Conservation (phyloP, 2,888 invertebrate genomes). For the Uloborus plumipes region DNA sequence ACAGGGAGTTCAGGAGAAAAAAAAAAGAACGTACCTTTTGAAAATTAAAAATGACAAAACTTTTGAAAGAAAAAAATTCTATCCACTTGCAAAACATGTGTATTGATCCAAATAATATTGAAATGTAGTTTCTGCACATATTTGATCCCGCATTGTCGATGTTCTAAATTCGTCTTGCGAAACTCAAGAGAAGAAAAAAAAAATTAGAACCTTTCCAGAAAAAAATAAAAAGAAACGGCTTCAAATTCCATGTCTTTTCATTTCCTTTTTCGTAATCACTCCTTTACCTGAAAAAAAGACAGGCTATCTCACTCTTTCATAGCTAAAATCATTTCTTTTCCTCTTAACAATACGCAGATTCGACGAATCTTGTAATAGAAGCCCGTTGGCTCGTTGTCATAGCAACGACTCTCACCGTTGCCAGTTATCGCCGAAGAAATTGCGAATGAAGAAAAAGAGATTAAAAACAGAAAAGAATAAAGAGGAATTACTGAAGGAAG, state of each 20-base stretch:
- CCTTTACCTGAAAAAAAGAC: conserved; percentile 1
- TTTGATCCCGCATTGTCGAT: no score
- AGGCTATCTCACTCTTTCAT: conserved; percentile 20
- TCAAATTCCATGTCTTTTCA: conserved; percentile 15
- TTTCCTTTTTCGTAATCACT: neutral
- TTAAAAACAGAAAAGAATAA: conserved; percentile 1
- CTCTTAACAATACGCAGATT: conserved; percentile 22
- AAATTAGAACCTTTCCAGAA: conserved; percentile 1
- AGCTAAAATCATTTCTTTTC: conserved; percentile 40
- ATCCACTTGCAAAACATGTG: neutral
- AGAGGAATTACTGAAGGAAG: conserved; percentile 23
- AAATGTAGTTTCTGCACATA: neutral
- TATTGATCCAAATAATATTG: neutral
- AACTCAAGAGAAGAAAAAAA: no score
- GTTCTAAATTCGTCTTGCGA: no score
- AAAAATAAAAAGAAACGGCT: conserved; percentile 6
- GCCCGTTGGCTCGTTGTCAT: conserved; percentile 19
- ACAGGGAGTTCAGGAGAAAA: no score
- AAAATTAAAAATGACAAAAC: no score
- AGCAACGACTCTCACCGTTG: conserved; percentile 33
- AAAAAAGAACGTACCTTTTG: no score
- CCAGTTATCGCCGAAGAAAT: conserved; percentile 33
- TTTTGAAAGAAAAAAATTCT: no score
- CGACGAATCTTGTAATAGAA: conserved; percentile 28
- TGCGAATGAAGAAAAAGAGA: no score